Conservation (phyloP, 2,113 vertebrate genomes). For the Myodes glareolus region DNA sequence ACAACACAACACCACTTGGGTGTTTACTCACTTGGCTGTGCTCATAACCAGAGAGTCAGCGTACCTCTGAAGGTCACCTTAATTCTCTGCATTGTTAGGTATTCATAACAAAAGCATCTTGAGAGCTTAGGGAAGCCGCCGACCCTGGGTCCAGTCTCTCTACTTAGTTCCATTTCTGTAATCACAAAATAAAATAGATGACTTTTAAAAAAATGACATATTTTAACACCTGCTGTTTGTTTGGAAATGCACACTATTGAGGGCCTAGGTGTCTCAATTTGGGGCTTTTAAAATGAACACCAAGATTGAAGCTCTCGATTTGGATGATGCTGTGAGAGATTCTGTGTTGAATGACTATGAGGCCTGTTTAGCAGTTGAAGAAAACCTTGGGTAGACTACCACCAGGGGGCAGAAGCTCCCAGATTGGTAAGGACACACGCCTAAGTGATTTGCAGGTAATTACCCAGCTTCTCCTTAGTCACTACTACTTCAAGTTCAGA, state of each 20-base stretch:
- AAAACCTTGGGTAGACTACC: background rate
- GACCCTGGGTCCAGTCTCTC: background rate
- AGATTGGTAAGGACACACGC: background rate
- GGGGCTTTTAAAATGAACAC: background rate
- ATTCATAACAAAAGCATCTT: background rate
- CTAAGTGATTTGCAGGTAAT: background rate
- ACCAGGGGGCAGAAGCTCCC: slow-evolving; percentile 49
- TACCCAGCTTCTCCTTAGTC: background rate
- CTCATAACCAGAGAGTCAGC: background rate
- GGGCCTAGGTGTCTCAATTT: background rate
- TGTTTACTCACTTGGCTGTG: background rate
- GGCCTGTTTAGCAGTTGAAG: background rate
- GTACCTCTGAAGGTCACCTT: background rate
- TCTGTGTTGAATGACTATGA: background rate
- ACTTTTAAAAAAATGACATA: background rate
- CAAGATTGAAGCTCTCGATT: background rate
- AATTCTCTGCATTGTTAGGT: background rate
- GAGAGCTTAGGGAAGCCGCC: too few relatives aligned
- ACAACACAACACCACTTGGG: background rate
- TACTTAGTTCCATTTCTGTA: background rate
- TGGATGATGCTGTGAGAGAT: background rate
- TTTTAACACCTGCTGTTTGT: too few relatives aligned
- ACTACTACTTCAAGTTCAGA: background rate
- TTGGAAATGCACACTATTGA: background rate
- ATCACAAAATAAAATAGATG: background rate